These are phyloP conservation scores for Columba guinea DNA, from an alignment of 2,797 vertebrate genomes.

Conservation along the genomic window DNA sequence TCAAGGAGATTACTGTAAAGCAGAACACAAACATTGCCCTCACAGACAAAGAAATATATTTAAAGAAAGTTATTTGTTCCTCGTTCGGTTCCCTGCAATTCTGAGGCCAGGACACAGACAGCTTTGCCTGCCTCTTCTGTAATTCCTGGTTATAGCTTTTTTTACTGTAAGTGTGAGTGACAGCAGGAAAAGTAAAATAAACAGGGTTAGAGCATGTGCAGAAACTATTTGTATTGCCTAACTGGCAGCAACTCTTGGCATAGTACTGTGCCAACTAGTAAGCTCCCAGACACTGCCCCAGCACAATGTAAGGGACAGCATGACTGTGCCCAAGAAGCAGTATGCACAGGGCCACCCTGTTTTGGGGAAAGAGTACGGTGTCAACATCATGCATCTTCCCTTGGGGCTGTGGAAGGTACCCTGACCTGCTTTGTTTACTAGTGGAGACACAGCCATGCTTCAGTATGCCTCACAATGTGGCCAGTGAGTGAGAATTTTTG, in stretches of 20 bases:
- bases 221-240: neutral
- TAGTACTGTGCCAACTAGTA: neutral
- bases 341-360: neutral
- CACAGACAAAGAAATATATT: neutral
- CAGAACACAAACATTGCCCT: neutral
- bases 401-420: neutral
- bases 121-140: neutral
- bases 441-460: neutral
- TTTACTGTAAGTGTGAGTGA: neutral
- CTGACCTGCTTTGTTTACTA: neutral
- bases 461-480: neutral
- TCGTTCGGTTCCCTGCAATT: neutral
- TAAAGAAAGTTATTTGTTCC: neutral
- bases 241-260: neutral
- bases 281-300: neutral
- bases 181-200: neutral
- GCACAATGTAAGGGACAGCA: neutral
- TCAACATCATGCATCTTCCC: neutral
- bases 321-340: neutral
- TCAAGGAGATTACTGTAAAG: neutral
- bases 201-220: neutral
- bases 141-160: neutral
- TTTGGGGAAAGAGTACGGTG: neutral
- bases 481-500: neutral
- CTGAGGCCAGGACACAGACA: neutral